phyloP scores from a whole-genome alignment of 2,797 vertebrate genomes.

The Threskiornis aethiopicus region DNA sequence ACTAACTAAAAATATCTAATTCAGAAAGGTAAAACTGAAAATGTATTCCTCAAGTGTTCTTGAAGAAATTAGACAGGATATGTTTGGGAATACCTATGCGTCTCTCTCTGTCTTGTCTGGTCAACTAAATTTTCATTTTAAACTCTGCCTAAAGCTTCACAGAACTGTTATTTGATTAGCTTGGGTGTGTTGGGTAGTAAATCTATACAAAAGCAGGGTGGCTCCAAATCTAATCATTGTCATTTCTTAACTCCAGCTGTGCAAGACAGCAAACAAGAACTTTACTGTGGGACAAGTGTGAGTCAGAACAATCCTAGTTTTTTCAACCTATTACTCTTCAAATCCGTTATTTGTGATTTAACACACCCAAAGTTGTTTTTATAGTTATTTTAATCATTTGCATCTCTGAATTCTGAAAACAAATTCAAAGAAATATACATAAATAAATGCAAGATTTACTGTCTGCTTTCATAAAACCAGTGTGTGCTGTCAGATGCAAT shows the following conservation, averaged over 20 bases:
- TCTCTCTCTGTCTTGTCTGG: conserved; percentile 31
- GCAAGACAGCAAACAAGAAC: background rate
- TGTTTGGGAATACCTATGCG: background rate
- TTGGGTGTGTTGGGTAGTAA: background rate
- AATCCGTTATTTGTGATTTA: conserved; percentile 11
- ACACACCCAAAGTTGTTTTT: background rate
- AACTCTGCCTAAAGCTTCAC: conserved; percentile 14
- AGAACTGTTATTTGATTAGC: conserved; percentile 6
- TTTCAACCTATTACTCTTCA: background rate
- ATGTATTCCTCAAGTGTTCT: conserved; percentile 27
- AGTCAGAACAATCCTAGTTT: background rate
- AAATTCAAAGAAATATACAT: conserved; percentile 7
- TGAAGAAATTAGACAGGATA: background rate
- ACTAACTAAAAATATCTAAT: conserved; percentile 39
- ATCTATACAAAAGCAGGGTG: background rate
- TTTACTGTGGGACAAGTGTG: background rate
- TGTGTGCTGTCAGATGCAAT: conserved; percentile 2
- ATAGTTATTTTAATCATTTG: conserved; percentile 26
- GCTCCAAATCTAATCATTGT: background rate
- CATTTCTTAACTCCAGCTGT: conserved; percentile 24
- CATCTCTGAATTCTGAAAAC: conserved; percentile 28
- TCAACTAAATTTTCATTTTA: conserved; percentile 56
- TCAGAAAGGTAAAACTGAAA: conserved; percentile 22
- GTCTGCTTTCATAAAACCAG: conserved; percentile 28
- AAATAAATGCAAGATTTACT: conserved; percentile 32